Conservation (phyloP, 2,113 vertebrate species). For the Brachypteracias leptosomus region DNA sequence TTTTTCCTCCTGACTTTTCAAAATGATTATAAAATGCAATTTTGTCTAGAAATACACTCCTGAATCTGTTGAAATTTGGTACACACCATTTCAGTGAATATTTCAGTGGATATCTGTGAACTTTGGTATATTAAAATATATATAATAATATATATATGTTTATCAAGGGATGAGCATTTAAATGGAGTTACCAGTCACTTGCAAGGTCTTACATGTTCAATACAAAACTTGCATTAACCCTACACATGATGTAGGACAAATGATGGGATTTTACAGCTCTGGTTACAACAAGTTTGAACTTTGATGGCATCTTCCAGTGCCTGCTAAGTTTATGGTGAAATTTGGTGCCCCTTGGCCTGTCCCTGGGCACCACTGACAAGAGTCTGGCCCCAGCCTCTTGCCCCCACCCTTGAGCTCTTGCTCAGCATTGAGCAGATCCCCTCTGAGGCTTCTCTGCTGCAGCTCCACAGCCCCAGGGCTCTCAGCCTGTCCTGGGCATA, state of each 20-base stretch:
- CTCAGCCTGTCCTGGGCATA: not conserved
- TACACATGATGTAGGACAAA: fast-evolving
- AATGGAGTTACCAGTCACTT: not conserved
- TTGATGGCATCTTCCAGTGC: not conserved
- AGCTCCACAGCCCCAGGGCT: not conserved
- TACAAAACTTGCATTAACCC: not conserved
- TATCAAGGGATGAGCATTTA: not conserved
- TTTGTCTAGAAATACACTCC: not conserved
- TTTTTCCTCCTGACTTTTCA: fast-evolving
- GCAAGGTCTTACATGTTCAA: not conserved
- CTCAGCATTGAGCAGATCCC: not conserved
- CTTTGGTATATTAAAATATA: not conserved
- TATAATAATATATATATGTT: fast-evolving
- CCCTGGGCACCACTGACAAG: too few relatives aligned
- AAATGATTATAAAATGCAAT: fast-evolving
- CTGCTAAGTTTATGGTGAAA: not conserved
- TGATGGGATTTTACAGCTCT: not conserved
- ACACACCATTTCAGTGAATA: fast-evolving
- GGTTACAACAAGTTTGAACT: not conserved
- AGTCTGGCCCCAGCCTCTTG: too few relatives aligned
- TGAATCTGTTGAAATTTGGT: not conserved
- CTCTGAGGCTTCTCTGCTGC: not conserved
- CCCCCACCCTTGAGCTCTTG: too few relatives aligned
- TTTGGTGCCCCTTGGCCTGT: too few relatives aligned
- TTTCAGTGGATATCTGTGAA: not conserved